Base-by-base conservation (phyloP, 2,113 vertebrate genomes). In the Clupea harengus region DNA sequence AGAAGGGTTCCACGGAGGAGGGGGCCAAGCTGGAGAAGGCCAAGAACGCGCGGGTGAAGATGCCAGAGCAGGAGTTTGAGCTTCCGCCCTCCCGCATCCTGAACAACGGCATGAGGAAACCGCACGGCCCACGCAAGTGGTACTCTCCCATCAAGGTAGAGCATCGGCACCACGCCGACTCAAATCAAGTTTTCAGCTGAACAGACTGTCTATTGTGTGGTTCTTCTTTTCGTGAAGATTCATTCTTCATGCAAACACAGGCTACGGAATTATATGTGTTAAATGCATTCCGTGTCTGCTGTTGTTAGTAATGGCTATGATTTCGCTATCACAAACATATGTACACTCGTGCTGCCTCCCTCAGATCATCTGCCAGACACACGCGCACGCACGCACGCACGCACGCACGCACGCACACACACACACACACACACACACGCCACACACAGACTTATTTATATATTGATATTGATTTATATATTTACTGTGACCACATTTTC, bases 11-110 rank as follows among this genome's bases (percentile, higher is more conserved):
- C 47, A 99, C 98, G 0, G 98, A 99, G 89, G 98, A 99, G 94
- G 98, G 98, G 0, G 98, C 98, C 17, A 99, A 99, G 89, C 80
- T 99, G 89, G 98, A 99, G 90, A 99, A 99, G 85, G 98, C 98
- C 85, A 99, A 99, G 94, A 99, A 99, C 0, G 98, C 98, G 7
- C 94, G 95, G 49, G 98, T 99, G 46, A 98, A 99, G 92, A 98
- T 99, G 97, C 98, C 98, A 0, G 98, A 98, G 32, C 97, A 99
- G 91, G 98, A 99, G 45, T 97, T 95, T 0, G 96, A 94, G 81
- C 93, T 90, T 49, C 92, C 95, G 0, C 95, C 97, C 28, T 93
- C 92, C 11, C 94, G 97, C 49, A 95, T 94, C 85, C 96, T 98
- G 4, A 97, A 95, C 57, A 98, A 96, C 80, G 94, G 94, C 88